Conservation (phyloP, 2,888 invertebrate species). For the Napeogenes sylphis region DNA sequence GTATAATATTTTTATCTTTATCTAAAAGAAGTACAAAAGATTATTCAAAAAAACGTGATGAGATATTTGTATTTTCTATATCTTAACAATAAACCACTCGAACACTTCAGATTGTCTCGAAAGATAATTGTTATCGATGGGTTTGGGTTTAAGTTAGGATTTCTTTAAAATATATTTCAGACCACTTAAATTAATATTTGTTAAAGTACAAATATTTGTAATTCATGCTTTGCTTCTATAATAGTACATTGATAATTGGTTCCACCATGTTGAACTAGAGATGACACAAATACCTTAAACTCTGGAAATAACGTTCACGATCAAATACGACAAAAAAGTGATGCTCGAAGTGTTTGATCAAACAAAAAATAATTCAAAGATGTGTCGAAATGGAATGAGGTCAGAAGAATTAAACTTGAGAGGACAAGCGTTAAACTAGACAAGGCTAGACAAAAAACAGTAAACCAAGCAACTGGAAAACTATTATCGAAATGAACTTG, state of each 20-base stretch:
- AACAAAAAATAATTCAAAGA: constrained; percentile 24
- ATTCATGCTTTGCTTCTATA: no score
- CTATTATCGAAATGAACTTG: constrained; percentile 16
- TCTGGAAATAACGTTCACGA: neutral
- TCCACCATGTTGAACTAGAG: no score
- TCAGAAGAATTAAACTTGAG: constrained; percentile 40
- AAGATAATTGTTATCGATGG: constrained; percentile 16
- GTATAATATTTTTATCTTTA: neutral
- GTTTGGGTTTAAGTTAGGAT: neutral
- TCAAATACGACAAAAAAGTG: constrained; percentile 13
- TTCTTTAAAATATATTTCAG: neutral
- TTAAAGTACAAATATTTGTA: no score
- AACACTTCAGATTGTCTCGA: constrained; percentile 7
- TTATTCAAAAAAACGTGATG: constrained; percentile 4
- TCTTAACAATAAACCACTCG: constrained; percentile 11
- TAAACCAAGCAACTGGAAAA: constrained; percentile 28
- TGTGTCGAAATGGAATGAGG: constrained; percentile 39
- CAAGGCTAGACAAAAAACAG: constrained; percentile 37
- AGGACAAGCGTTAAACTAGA: constrained; percentile 41
- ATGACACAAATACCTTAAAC: no score
- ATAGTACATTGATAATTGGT: no score
- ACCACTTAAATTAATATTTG: no score
- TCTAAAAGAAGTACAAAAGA: constrained; percentile 1
- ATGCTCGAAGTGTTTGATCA: constrained; percentile 16
- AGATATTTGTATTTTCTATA: constrained; percentile 5